Conservation (phyloP, 2,888 invertebrate species). For the Nezara viridula region DNA sequence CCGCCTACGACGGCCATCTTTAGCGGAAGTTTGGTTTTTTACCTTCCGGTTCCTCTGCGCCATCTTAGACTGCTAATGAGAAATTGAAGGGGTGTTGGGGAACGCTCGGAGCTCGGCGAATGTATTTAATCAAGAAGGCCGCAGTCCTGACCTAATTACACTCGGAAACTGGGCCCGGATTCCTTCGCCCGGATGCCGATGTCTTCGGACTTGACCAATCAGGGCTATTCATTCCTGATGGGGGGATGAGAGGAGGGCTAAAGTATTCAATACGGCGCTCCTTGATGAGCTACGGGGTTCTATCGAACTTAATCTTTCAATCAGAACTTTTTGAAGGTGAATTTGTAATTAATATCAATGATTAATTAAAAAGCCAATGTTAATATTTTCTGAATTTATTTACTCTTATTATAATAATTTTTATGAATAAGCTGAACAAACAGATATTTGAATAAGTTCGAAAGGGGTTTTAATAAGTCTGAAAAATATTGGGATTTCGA, state of each 20-base stretch:
- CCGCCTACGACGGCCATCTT: constrained; percentile 36
- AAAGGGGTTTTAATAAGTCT: too few species aligned
- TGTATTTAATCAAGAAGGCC: constrained; percentile 2
- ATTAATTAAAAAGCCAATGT: background rate
- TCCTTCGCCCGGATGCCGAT: constrained; percentile 2
- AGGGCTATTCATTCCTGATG: background rate
- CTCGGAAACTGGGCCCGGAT: background rate
- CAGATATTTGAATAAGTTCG: too few species aligned
- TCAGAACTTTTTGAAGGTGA: background rate
- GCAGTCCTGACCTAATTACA: constrained; percentile 3
- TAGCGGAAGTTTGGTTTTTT: constrained; percentile 14
- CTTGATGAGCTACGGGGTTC: background rate
- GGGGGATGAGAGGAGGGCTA: background rate
- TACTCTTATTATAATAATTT: too few species aligned
- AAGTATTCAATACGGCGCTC: background rate
- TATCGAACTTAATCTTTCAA: background rate
- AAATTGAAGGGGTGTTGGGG: constrained; percentile 5
- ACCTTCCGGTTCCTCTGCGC: constrained; percentile 27
- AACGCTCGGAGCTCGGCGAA: background rate
- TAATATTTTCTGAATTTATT: too few species aligned
- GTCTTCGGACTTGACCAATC: constrained; percentile 17
- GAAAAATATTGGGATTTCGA: too few species aligned
- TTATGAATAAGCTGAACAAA: too few species aligned
- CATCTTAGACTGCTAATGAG: constrained; percentile 45
- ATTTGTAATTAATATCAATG: background rate